Conservation (phyloP, 2,888 invertebrate genomes). For the Brassicogethes aeneus region DNA sequence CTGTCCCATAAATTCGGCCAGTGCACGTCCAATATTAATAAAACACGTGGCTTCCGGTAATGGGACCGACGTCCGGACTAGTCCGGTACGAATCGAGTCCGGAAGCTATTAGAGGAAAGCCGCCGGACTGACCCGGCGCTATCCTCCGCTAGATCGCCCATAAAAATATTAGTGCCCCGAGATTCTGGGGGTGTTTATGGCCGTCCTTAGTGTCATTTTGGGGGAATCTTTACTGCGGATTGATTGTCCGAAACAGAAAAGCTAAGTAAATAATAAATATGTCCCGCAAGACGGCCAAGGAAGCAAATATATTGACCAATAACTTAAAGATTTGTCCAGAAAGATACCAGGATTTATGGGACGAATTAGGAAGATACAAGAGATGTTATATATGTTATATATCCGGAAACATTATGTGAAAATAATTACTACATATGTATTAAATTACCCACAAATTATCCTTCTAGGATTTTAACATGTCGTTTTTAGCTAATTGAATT, state of each 20-base stretch:
- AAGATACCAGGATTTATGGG: too few species aligned
- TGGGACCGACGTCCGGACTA: conserved; percentile 24
- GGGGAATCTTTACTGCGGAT: conserved; percentile 25
- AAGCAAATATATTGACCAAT: too few species aligned
- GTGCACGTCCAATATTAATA: conserved; percentile 25
- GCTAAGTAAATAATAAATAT: conserved; percentile 1
- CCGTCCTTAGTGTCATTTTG: conserved; percentile 29
- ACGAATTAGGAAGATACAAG: too few species aligned
- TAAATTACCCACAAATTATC: too few species aligned
- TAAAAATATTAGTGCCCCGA: conserved; percentile 41
- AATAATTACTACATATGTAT: too few species aligned
- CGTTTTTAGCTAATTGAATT: too few species aligned
- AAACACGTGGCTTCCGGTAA: conserved; percentile 30
- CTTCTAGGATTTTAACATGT: too few species aligned
- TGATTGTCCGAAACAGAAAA: conserved; percentile 16
- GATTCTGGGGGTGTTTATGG: conserved; percentile 36
- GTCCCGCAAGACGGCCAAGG: background rate
- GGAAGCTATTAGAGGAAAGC: conserved; percentile 28
- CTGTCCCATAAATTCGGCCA: too few species aligned
- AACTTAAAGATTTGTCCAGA: too few species aligned
- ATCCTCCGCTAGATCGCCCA: conserved; percentile 42
- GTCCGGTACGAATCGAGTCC: conserved; percentile 22
- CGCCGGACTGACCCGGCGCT: conserved; percentile 33
- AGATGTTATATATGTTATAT: too few species aligned
- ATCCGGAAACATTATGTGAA: too few species aligned